Evolutionary conservation across 1,140 invertebrate genomes (phyloP).

Genomic region (Tetragnatha versicolor): DNA sequence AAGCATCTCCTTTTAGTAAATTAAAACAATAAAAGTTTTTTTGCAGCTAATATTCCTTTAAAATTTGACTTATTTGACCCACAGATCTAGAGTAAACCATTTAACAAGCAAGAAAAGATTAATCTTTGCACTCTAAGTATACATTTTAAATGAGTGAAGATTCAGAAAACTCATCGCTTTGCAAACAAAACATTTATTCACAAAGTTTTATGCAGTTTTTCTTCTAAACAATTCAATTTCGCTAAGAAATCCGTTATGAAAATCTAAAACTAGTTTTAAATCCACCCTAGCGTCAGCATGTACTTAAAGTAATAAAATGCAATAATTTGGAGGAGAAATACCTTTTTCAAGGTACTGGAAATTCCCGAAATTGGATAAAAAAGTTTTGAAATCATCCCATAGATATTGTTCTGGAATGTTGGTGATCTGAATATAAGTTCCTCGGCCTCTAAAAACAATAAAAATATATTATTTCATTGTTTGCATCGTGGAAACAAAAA

Average conservation of each 20-base stretch:
- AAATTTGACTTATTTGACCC: no score
- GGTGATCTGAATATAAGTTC: constrained; percentile 81
- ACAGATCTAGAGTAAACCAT: no score
- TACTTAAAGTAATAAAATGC: not conserved
- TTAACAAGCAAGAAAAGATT: no score
- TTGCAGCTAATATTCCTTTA: no score
- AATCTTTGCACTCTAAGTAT: no score
- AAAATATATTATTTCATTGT: not conserved
- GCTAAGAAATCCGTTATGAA: not conserved
- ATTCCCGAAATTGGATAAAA: constrained; percentile 79
- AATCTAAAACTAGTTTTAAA: not conserved
- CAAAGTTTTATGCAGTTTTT: not conserved
- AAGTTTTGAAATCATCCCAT: constrained; percentile 83
- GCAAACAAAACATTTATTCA: not conserved
- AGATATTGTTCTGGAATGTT: constrained; percentile 81
- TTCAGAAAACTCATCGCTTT: not conserved
- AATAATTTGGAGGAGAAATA: constrained; percentile 31
- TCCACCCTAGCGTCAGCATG: not conserved
- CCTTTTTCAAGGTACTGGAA: constrained; percentile 79
- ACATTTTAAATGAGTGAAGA: not conserved
- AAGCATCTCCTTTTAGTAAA: no score
- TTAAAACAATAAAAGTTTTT: no score
- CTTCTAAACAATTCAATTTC: not conserved
- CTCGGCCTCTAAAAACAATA: constrained; percentile 74
- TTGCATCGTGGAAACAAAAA: not conserved